Evolutionary conservation across 92 coral and sea anemone species (phyloP).

Genomic region (Porites divaricata): DNA sequence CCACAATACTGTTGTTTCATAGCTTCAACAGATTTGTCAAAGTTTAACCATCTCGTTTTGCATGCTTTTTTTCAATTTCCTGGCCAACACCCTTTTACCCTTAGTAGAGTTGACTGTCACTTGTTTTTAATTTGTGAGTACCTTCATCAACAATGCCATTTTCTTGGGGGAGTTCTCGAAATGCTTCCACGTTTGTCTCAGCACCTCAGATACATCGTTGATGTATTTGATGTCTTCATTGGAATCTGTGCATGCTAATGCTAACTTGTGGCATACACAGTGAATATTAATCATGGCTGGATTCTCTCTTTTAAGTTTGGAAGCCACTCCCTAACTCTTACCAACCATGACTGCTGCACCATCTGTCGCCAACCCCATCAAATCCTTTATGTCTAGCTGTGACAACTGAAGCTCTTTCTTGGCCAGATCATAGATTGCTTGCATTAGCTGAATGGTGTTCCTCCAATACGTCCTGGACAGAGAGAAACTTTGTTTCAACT

Average conservation of each 20-base stretch:
- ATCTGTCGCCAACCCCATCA: too few species aligned
- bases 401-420: too few species aligned
- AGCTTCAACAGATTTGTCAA: slow-evolving; percentile 24
- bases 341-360: too few species aligned
- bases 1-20: too few species aligned
- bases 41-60: slow-evolving; percentile 47
- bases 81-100: slow-evolving; percentile 31
- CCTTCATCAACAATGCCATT: slow-evolving; percentile 33
- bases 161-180: slow-evolving; percentile 46
- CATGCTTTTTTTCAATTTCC: slow-evolving; percentile 25
- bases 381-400: too few species aligned
- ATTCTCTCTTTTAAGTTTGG: too few species aligned
- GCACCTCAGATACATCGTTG: slow-evolving; percentile 45
- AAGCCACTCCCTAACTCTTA: too few species aligned
- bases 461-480: slow-evolving; percentile 26
- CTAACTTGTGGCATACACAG: too few species aligned
- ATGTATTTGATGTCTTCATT: slow-evolving; percentile 44
- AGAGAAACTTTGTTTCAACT: slow-evolving; percentile 44
- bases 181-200: slow-evolving; percentile 47
- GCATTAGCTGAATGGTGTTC: slow-evolving; percentile 28
- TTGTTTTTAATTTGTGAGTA: slow-evolving; percentile 42
- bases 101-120: slow-evolving; percentile 25
- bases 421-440: background rate
- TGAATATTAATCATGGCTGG: too few species aligned
- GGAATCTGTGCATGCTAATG: slow-evolving; percentile 45